These are phyloP conservation scores for Gonocerus acuteangulatus DNA, from an alignment of 2,888 invertebrate genomes.

Conservation along the genomic window DNA sequence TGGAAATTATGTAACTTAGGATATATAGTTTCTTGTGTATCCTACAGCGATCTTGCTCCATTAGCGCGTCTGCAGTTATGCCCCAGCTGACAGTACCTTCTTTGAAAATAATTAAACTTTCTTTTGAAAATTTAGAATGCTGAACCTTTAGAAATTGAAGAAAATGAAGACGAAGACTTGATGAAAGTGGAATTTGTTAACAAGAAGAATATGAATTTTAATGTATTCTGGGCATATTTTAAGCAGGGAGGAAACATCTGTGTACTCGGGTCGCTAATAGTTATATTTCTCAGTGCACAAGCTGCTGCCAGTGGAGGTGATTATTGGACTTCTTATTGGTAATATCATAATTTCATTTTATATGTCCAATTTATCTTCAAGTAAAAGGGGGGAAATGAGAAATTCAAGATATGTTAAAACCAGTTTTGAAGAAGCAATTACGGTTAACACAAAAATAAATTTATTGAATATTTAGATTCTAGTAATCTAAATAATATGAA, in stretches of 20 bases:
- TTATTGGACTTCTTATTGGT: conserved; percentile 68
- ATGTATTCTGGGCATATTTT: conserved; percentile 61
- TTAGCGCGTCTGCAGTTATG: too few relatives aligned
- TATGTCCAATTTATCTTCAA: neutral
- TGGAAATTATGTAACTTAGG: too few relatives aligned
- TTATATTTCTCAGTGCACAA: conserved; percentile 56
- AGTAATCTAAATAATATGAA: too few relatives aligned
- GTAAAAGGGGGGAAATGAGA: too few relatives aligned
- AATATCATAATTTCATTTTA: conserved; percentile 38
- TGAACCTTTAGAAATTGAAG: neutral
- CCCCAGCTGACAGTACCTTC: too few relatives aligned
- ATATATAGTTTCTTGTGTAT: too few relatives aligned
- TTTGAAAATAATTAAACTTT: neutral
- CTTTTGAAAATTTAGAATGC: neutral
- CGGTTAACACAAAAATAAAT: too few relatives aligned
- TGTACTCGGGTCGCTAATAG: conserved; percentile 52
- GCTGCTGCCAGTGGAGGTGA: conserved; percentile 55
- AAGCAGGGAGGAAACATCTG: conserved; percentile 60
- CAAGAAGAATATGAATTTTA: conserved; percentile 5
- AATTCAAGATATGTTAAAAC: too few relatives aligned
- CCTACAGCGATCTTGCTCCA: too few relatives aligned
- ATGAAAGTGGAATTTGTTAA: neutral
- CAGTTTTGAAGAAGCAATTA: too few relatives aligned
- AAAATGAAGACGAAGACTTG: neutral
- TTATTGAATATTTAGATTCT: too few relatives aligned